Base-by-base conservation (phyloP, 2,888 invertebrate species). In the Blastobasis lacticolella region DNA sequence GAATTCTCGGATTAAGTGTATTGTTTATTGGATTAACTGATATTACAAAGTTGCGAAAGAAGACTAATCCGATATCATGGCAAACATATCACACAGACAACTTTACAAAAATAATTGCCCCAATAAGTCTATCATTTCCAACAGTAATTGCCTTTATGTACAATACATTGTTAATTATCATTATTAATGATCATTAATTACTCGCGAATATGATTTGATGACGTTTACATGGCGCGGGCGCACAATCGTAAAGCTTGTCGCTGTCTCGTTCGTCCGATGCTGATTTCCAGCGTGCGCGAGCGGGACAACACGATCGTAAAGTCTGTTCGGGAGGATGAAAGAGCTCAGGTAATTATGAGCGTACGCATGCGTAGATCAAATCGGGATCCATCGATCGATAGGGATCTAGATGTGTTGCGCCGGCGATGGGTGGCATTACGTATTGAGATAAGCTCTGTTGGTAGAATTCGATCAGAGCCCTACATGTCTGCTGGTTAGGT, bases 331-430 rank as follows among this genome's bases (percentile, higher is more conserved):
- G 87, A 79, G 74, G 76, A 86, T 86, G 85, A 85, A 87, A 86
- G 86, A 77, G 77, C 73, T 62, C 66, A 75, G 79, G 79, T 85
- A 86, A 85, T 86, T 86, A 86, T 83, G 83, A 78, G 69, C 75
- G 75, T 75, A 80, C 79, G 79, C 78, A 81, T 83, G 78, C 84
- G 85, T 85, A 85, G 84, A 87, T 87, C 86, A 85, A 83, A 87
- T 83, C 83, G 71, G 75, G 76, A 73, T 75, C 77, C 77, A 76
- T 77, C 79, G 81, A 78, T 84, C 83, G 87, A 85, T 82, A 79
- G 73, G 75, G 75, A 81, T 82, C 81, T 79, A 81, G 80, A 81
- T 78, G 75, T 74, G 75, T 73, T 72, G 72, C 66, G 63, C 69
- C 66, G 69, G 70, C 73, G 72, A 70, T 75, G 70, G 64, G 68